A percentile compares a stretch with the other conserved stretches of the same genome.
These are phyloP conservation scores for Pseudomyrmex cubaensis DNA, from an alignment of 1,140 invertebrate species.

Conservation along the genomic window DNA sequence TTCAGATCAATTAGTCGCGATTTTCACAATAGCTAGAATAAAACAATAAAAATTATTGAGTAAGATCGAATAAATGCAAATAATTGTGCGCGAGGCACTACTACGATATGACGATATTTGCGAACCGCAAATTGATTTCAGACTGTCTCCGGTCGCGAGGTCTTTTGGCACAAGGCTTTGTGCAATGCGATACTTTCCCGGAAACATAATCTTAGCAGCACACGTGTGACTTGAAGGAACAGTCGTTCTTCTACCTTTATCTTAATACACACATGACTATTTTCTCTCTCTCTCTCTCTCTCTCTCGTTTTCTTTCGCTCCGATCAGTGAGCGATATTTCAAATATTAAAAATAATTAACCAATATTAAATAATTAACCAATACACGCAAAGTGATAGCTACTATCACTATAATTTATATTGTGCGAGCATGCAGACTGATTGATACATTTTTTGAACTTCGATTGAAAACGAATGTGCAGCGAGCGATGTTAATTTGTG, in stretches of 20 bases:
- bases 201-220: constrained; percentile 49
- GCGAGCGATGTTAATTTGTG: constrained; percentile 20
- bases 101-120: constrained; percentile 12
- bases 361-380: neutral
- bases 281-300: neutral
- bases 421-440: too few species aligned
- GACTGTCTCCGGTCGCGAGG: constrained; percentile 20
- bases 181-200: constrained; percentile 51
- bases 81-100: too few species aligned
- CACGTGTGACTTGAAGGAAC: constrained; percentile 46
- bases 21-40: constrained; percentile 15
- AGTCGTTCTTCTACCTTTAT: constrained; percentile 19
- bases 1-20: constrained; percentile 28
- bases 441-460: neutral
- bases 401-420: constrained; percentile 3
- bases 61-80: too few species aligned
- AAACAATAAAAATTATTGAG: neutral
- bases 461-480: neutral
- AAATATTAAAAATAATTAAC: too few species aligned
- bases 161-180: constrained; percentile 54
- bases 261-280: neutral
- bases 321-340: too few species aligned
- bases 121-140: constrained; percentile 65
- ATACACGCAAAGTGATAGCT: neutral
- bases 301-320: neutral